phyloP scores from a whole-genome alignment of 2,797 vertebrate genomes.

The Moxostoma hubbsi region DNA sequence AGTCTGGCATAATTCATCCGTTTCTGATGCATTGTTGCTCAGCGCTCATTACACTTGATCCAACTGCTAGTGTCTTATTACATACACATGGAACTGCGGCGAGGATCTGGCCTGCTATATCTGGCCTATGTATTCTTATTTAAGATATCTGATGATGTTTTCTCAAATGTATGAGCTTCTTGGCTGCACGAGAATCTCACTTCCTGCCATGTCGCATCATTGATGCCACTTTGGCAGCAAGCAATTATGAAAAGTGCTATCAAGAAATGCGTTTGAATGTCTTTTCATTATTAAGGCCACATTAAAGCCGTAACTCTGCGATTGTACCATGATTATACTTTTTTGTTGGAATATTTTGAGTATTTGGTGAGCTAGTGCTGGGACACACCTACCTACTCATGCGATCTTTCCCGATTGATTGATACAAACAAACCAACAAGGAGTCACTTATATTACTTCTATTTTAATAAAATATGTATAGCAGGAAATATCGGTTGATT shows the following conservation, averaged over 20 bases:
- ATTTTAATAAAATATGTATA: background rate
- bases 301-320: background rate
- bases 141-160: background rate
- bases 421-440: background rate
- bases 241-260: background rate
- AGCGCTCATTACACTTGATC: constrained; percentile 36
- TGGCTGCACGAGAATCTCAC: constrained; percentile 1
- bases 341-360: background rate
- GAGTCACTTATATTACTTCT: background rate
- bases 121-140: background rate
- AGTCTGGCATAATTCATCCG: constrained; percentile 11
- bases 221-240: background rate
- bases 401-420: constrained; percentile 5
- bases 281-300: background rate
- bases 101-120: constrained; percentile 24
- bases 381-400: constrained; percentile 53
- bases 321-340: background rate
- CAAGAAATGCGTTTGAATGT: background rate
- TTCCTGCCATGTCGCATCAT: constrained; percentile 49
- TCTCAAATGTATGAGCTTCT: background rate
- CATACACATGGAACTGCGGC: constrained; percentile 16
- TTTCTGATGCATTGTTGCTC: constrained; percentile 27
- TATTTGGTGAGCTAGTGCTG: background rate
- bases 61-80: constrained; percentile 28
- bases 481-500: background rate